These are phyloP conservation scores for Caenorhabditis doughertyi DNA, from an alignment of 2,888 invertebrate species.

Conservation along the genomic window DNA sequence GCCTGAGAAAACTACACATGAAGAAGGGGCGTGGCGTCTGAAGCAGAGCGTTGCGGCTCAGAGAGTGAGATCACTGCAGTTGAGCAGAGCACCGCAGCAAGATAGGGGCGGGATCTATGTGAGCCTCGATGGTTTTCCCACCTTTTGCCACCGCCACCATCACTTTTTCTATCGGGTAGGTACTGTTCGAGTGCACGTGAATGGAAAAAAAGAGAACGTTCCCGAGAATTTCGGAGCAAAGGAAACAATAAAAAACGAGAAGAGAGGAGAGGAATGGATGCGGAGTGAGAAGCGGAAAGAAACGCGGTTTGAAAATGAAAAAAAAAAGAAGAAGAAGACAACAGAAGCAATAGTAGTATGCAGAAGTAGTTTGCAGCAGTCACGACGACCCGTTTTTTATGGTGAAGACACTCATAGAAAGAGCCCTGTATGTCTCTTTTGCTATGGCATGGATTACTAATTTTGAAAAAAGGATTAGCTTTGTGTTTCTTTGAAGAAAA, in stretches of 20 bases:
- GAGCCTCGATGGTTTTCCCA: slow-evolving; percentile 48
- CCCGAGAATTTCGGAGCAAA: slow-evolving; percentile 21
- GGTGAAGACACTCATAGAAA: slow-evolving; percentile 13
- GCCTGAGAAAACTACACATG: slow-evolving; percentile 55
- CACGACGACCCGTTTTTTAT: slow-evolving; percentile 41
- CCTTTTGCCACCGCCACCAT: slow-evolving; percentile 53
- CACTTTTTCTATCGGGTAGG: slow-evolving; percentile 43
- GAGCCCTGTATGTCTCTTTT: slow-evolving; percentile 27
- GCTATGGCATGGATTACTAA: slow-evolving; percentile 43
- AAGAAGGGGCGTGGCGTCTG: slow-evolving; percentile 51
- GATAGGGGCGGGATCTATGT: slow-evolving; percentile 46
- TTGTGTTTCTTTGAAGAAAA: slow-evolving; percentile 7
- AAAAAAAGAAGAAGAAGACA: slow-evolving; percentile 17
- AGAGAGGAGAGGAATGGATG: not conserved
- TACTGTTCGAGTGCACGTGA: slow-evolving; percentile 57
- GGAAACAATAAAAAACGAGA: slow-evolving; percentile 24
- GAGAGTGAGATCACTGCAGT: slow-evolving; percentile 55
- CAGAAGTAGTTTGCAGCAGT: slow-evolving; percentile 33
- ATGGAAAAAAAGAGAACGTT: slow-evolving; percentile 7
- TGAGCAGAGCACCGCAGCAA: slow-evolving; percentile 50
- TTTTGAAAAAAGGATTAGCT: slow-evolving; percentile 50
- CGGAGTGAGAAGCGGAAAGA: slow-evolving; percentile 44
- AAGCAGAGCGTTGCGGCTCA: slow-evolving; percentile 48
- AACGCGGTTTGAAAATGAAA: slow-evolving; percentile 23
- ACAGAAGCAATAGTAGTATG: slow-evolving; percentile 23